Percentiles rank a stretch among this genome's conserved stretches.
Conservation (phyloP, 2,113 vertebrate genomes). For the Puffinus mauretanicus region DNA sequence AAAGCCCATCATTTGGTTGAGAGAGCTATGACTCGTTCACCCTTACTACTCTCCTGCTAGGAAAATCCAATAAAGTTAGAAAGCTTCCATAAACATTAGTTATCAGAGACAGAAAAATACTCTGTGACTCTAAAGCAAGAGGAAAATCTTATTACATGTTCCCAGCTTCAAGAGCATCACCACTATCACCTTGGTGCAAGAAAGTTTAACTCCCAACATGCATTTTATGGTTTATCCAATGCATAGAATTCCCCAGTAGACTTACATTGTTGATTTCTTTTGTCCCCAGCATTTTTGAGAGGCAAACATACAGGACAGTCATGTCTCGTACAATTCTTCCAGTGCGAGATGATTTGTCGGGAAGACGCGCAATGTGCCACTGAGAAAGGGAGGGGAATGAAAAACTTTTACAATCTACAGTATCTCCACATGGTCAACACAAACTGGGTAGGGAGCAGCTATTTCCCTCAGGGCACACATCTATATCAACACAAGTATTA, state of each 20-base stretch:
- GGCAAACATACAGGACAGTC: conserved; percentile 98
- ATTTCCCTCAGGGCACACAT: not conserved
- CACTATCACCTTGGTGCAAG: not conserved
- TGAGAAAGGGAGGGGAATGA: conserved; percentile 46
- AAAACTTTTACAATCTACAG: not conserved
- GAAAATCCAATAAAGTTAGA: not conserved
- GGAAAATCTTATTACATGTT: not conserved
- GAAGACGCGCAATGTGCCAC: conserved; percentile 98
- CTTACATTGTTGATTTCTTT: conserved; percentile 96
- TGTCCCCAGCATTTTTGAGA: conserved; percentile 97
- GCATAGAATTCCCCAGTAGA: not conserved
- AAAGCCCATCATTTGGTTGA: not conserved
- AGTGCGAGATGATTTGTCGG: conserved; percentile 99
- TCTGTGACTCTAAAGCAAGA: not conserved
- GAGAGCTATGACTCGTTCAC: not conserved
- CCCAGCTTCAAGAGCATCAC: not conserved
- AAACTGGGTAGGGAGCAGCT: not conserved
- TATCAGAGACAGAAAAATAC: not conserved
- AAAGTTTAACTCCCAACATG: not conserved
- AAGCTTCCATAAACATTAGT: not conserved
- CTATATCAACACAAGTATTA: not conserved
- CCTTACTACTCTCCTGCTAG: not conserved
- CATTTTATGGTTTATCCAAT: not conserved
- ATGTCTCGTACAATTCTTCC: conserved; percentile 98
- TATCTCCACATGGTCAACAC: not conserved